Base-by-base conservation (phyloP, 2,888 invertebrate genomes). In the Ophioninae sp. region DNA sequence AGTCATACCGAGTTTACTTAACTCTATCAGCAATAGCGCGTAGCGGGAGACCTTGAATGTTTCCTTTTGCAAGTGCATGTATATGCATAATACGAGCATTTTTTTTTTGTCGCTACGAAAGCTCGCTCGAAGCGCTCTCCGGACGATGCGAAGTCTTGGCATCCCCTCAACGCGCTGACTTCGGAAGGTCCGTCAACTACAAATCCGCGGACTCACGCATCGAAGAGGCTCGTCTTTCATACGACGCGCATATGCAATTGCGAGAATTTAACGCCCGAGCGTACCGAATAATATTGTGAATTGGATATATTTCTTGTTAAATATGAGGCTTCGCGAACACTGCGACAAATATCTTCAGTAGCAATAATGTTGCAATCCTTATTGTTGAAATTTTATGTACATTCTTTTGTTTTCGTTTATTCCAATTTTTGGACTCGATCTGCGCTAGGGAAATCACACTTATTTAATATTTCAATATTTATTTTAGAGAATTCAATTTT, bases 1-100 rank as follows among this genome's bases (percentile, higher is more conserved):
- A 17, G 5, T 57, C 57, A 61, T 21, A 61, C 61, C 23, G 67
- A 57, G 67, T 57, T 67, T 37, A 23, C 59, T 59, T 6, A 59
- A 59, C 59, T 50, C 8, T 59, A 59, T 21, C 59, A 21, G 59
- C 59, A 59, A 44, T 44, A 44, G 44, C 10, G 44, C 17, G 41
- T 70, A 65, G 20, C 23, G 75, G 64, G 74, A 69, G 70, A 70
- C 80, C 75, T 76, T 83, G 76, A 75, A 72, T 67, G 76, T 81
- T 79, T 59, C 72, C 70, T 76, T 82, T 82, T 67, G 74, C 82
- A 74, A 68, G 39, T 59, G 68, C 50, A 50, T 10, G 59, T 81
- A 65, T 50, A 83, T 83, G 80, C 80, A 82, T 82, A 50, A 75
- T 80, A 67, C 67, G 21, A 59, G 59, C 0, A 21, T 21, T 59